Conservation (phyloP, 1,140 invertebrate species). For the Temnothorax nylanderi region DNA sequence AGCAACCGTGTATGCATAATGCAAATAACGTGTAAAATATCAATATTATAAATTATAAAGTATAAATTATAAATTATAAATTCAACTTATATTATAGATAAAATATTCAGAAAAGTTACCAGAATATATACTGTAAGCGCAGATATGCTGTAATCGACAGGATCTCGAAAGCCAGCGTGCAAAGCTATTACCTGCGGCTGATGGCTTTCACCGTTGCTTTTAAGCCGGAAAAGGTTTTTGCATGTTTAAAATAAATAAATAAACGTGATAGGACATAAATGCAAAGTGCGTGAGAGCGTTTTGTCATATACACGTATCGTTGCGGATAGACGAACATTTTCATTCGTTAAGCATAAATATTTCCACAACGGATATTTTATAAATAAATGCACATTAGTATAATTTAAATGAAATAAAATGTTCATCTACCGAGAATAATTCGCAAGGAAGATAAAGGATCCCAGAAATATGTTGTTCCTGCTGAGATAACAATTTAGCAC, state of each 20-base stretch:
- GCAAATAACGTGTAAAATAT: conserved; percentile 6
- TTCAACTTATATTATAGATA: conserved; percentile 30
- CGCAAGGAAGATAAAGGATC: background rate
- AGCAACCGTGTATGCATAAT: background rate
- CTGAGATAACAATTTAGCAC: conserved; percentile 46
- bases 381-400: conserved; percentile 29
- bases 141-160: conserved; percentile 49
- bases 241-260: conserved; percentile 62
- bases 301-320: conserved; percentile 43
- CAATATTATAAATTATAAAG: background rate
- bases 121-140: conserved; percentile 7
- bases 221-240: conserved; percentile 57
- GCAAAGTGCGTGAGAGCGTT: conserved; percentile 50
- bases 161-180: conserved; percentile 33
- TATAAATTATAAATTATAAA: background rate
- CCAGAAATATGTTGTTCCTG: conserved; percentile 34
- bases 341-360: conserved; percentile 51
- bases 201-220: conserved; percentile 59
- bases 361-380: conserved; percentile 23
- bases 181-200: conserved; percentile 57
- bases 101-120: conserved; percentile 35
- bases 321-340: conserved; percentile 12
- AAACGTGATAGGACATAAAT: conserved; percentile 50
- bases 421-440: conserved; percentile 32
- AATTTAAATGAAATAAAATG: conserved; percentile 36